phyloP scores from a whole-genome alignment of 2,888 invertebrate genomes.

The Himalopsyche tibetana region DNA sequence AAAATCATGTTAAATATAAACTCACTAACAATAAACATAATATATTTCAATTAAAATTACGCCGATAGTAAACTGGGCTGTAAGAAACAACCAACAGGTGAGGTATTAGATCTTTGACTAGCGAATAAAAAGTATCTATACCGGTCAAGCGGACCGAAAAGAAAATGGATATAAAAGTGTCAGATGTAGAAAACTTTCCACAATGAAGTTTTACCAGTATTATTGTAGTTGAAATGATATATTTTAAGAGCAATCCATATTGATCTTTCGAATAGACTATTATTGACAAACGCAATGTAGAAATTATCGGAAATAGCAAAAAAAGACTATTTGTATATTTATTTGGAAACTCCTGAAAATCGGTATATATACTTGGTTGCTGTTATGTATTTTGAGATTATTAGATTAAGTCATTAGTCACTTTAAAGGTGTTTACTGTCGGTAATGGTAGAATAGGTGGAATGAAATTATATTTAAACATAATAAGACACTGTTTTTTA shows the following conservation, averaged over 20 bases:
- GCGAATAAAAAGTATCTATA: conserved; percentile 5
- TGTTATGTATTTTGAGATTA: no score
- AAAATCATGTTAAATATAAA: neutral
- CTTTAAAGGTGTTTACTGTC: no score
- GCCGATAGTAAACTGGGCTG: neutral
- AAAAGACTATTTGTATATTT: no score
- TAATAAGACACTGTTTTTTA: no score
- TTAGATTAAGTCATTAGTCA: no score
- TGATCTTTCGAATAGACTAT: neutral
- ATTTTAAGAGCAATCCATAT: neutral
- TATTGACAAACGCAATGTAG: neutral
- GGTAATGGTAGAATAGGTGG: no score
- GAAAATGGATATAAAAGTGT: conserved; percentile 11
- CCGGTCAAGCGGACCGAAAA: conserved; percentile 14
- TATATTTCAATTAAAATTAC: neutral
- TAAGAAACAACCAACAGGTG: neutral
- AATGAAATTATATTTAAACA: no score
- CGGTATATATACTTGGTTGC: no score
- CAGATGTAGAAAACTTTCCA: conserved; percentile 1
- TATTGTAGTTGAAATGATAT: neutral
- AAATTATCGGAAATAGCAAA: neutral
- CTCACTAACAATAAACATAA: neutral
- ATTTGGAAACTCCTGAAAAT: no score
- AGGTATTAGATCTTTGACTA: neutral
- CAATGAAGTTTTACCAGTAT: conserved; percentile 9